Conservation (phyloP, 2,113 vertebrate species). For the Perca fluviatilis region DNA sequence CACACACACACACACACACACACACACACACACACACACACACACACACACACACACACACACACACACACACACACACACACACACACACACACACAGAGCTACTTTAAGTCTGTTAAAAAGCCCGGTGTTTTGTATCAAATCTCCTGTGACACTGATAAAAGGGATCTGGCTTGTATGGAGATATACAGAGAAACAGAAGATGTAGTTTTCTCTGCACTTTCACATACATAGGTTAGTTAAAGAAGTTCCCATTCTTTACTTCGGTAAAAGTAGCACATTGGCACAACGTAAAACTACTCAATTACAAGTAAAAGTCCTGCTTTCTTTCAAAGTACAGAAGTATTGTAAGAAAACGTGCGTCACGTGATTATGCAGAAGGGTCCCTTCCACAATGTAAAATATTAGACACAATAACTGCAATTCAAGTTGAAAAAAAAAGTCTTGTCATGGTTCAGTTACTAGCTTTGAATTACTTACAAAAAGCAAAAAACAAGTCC, state of each 20-base stretch:
- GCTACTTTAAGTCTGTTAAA: constrained; percentile 13
- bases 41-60: constrained; percentile 3
- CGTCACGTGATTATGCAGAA: neutral
- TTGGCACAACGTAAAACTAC: neutral
- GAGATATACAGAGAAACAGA: constrained; percentile 10
- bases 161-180: constrained; percentile 39
- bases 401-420: neutral
- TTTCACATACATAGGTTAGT: neutral
- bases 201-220: neutral
- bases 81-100: constrained; percentile 20
- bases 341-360: neutral
- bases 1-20: neutral
- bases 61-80: constrained; percentile 10
- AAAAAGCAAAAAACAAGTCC: no score
- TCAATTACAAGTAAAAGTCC: neutral
- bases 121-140: constrained; percentile 18
- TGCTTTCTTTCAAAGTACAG: neutral
- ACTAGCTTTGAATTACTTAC: no score
- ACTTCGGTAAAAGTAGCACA: neutral
- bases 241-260: neutral
- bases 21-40: constrained; percentile 23
- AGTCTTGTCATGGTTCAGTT: no score
- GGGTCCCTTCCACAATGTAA: neutral
- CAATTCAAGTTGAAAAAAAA: no score
- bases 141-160: constrained; percentile 39